These are phyloP conservation scores for Cynopterus sphinx DNA, from an alignment of 2,797 vertebrate species.

Conservation along the genomic window DNA sequence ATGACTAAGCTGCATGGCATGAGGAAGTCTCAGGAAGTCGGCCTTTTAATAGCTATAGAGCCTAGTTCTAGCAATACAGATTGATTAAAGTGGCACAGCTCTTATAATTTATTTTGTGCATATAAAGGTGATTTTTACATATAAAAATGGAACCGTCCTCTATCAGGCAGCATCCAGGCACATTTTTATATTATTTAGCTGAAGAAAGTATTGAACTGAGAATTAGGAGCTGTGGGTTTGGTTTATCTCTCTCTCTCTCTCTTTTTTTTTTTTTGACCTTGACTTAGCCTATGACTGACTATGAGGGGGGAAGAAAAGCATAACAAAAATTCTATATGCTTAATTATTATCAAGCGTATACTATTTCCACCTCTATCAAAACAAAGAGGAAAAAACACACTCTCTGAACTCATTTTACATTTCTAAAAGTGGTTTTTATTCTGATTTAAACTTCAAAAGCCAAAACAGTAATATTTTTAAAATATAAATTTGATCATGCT, in stretches of 20 bases:
- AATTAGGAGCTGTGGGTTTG: neutral
- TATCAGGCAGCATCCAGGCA: conserved; percentile 73
- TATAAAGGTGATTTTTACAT: conserved; percentile 64
- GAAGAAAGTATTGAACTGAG: conserved; percentile 12
- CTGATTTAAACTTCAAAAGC: conserved; percentile 42
- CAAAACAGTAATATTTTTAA: neutral
- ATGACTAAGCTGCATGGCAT: conserved; percentile 72
- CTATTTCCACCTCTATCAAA: neutral
- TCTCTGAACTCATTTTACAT: neutral
- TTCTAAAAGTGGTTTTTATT: neutral
- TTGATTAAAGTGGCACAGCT: conserved; percentile 59
- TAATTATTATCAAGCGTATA: neutral
- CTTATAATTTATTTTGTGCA: conserved; percentile 69
- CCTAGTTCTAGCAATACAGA: conserved; percentile 58
- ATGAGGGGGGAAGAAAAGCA: neutral
- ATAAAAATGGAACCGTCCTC: conserved; percentile 40
- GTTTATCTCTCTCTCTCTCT: conserved; percentile 3
- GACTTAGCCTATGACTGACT: neutral
- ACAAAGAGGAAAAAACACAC: neutral
- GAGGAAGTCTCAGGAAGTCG: conserved; percentile 41
- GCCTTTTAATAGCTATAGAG: conserved; percentile 72
- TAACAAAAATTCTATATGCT: neutral
- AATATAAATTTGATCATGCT: neutral
- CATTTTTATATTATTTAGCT: conserved; percentile 60
- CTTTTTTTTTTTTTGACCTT: conserved; percentile 65